Evolutionary conservation across 2,113 vertebrate genomes (phyloP).

Genomic region (Anoura caudifer): DNA sequence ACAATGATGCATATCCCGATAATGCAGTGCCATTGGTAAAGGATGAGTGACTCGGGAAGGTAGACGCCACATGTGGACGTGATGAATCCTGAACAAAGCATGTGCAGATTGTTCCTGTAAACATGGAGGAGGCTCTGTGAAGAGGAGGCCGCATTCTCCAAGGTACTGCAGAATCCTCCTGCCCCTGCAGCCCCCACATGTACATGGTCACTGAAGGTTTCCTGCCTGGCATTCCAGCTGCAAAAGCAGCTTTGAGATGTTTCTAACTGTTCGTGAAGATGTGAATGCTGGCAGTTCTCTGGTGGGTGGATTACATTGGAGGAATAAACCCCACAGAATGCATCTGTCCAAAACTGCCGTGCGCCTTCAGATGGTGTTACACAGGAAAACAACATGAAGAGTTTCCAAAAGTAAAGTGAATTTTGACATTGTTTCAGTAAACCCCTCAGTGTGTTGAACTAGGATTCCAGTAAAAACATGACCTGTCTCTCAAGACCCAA

Average conservation of each 20-base stretch:
- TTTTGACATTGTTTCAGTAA: neutral
- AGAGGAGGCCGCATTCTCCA: neutral
- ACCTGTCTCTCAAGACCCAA: constrained; percentile 21
- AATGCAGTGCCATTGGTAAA: rapidly evolving
- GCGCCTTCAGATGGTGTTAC: neutral
- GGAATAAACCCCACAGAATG: constrained; percentile 18
- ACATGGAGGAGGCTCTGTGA: rapidly evolving
- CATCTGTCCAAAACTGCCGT: constrained; percentile 19
- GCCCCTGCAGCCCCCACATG: neutral
- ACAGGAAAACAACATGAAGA: constrained; percentile 40
- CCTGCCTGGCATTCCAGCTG: neutral
- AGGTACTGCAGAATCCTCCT: too few species aligned
- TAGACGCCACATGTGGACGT: rapidly evolving
- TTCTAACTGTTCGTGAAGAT: neutral
- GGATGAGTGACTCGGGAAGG: neutral
- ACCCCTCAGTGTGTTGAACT: constrained; percentile 10
- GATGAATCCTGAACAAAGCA: neutral
- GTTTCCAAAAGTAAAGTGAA: constrained; percentile 14
- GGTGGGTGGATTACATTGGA: constrained; percentile 15
- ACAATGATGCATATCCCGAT: rapidly evolving
- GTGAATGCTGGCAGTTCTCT: neutral
- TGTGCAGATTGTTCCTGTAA: rapidly evolving
- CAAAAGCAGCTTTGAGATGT: neutral
- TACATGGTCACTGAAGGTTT: rapidly evolving
- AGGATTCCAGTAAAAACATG: neutral